phyloP scores from a whole-genome alignment of 2,113 vertebrate genomes.

The Pontoporia blainvillei region DNA sequence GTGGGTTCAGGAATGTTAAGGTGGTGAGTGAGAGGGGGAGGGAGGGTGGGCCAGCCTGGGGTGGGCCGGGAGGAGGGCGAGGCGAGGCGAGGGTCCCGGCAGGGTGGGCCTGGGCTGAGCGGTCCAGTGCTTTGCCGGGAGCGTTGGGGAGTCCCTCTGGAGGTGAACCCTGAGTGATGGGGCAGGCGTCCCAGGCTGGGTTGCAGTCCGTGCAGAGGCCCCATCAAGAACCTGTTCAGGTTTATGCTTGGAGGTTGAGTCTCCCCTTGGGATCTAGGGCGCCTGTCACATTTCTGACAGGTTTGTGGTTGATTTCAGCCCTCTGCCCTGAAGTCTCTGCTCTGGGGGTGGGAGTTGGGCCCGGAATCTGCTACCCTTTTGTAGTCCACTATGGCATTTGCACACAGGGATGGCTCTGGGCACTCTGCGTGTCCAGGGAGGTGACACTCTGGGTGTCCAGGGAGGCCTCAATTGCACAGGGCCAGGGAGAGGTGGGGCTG shows the following conservation, averaged over 20 bases:
- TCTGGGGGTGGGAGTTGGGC: accelerated
- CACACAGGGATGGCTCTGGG: background rate
- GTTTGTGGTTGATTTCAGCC: accelerated
- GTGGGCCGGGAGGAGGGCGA: background rate
- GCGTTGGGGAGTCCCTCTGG: too few species aligned
- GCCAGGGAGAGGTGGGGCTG: background rate
- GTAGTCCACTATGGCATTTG: background rate
- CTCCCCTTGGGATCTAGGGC: background rate
- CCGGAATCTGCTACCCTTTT: accelerated
- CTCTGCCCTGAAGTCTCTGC: background rate
- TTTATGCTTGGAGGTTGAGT: background rate
- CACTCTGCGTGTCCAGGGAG: accelerated
- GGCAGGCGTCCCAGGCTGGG: background rate
- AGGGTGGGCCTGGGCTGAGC: background rate
- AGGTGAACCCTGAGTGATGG: too few species aligned
- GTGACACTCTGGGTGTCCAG: too few species aligned
- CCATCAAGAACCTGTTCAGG: background rate
- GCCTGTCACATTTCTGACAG: accelerated
- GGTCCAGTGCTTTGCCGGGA: background rate
- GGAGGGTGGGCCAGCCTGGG: background rate
- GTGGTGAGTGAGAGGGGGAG: background rate
- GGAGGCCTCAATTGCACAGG: background rate
- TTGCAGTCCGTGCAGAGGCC: background rate
- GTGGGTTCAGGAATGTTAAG: too few species aligned
- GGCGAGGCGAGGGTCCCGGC: background rate